A percentile compares a stretch with the other conserved stretches of the same genome.
Evolutionary conservation across 2,888 invertebrate genomes (phyloP).

Genomic region (Tenthredo amoena): DNA sequence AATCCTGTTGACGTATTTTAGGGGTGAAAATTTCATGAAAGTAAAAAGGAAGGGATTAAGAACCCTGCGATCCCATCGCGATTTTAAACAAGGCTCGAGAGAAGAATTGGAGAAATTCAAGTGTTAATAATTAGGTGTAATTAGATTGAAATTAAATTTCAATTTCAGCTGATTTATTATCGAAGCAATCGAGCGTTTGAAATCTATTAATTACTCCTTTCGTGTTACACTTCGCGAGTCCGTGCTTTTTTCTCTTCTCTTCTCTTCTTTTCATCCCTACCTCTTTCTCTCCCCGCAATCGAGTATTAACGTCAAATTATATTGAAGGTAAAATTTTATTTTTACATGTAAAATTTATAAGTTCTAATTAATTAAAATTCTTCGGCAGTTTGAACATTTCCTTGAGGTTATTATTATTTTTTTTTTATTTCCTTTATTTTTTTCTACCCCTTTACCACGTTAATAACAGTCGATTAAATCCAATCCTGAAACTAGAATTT

Average conservation of each 20-base stretch:
- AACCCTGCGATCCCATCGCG: background rate
- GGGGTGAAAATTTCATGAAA: background rate
- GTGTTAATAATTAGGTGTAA: slow-evolving; percentile 13
- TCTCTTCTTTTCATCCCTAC: background rate
- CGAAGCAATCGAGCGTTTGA: slow-evolving; percentile 21
- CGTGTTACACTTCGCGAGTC: background rate
- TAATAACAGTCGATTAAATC: slow-evolving; percentile 40
- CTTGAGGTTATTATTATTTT: background rate
- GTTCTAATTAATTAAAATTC: slow-evolving; percentile 46
- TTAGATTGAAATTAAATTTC: slow-evolving; percentile 19
- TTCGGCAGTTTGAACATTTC: slow-evolving; percentile 38
- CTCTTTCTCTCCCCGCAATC: background rate
- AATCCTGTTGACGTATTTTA: background rate
- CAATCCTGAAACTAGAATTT: slow-evolving; percentile 23
- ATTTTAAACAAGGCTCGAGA: background rate
- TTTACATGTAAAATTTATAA: background rate
- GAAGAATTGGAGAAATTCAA: background rate
- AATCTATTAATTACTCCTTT: slow-evolving; percentile 40
- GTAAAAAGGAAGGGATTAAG: background rate
- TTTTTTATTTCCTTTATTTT: no score
- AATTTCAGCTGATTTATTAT: slow-evolving; percentile 32
- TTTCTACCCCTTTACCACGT: background rate
- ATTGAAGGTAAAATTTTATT: background rate
- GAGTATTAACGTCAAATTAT: background rate
- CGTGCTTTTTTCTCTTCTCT: background rate